A percentile compares a stretch with the other conserved stretches of the same genome.
Conservation (phyloP, 2,888 invertebrate species). For the Calliphora vomitoria region DNA sequence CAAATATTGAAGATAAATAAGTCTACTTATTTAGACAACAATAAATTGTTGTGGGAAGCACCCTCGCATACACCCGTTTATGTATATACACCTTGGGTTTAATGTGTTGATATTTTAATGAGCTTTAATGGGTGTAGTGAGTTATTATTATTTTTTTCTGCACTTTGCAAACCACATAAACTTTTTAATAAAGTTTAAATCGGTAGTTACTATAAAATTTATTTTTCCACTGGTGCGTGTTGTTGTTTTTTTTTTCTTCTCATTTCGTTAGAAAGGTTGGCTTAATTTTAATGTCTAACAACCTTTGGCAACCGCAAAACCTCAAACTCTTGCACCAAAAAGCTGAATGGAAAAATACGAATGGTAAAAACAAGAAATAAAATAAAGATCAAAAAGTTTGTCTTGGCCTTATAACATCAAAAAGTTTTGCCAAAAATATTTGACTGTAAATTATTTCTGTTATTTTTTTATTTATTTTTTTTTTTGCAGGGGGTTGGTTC, state of each 20-base stretch:
- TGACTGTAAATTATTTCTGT: not conserved
- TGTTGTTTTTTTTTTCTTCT: not conserved
- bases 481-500: not conserved
- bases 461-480: constrained; percentile 7
- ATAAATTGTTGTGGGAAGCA: not conserved
- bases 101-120: constrained; percentile 14
- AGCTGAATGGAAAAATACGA: not conserved
- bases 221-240: not conserved
- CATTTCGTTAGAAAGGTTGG: not conserved
- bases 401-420: constrained; percentile 27
- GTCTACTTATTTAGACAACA: too few relatives aligned
- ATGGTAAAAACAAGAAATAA: not conserved
- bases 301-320: not conserved
- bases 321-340: not conserved
- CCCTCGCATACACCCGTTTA: not conserved
- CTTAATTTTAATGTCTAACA: constrained; percentile 18
- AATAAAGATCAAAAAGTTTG: constrained; percentile 40
- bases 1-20: too few relatives aligned
- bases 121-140: constrained; percentile 23
- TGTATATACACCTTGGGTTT: not conserved
- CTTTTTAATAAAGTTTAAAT: constrained; percentile 35
- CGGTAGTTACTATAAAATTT: not conserved
- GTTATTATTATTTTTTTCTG: not conserved
- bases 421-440: constrained; percentile 22
- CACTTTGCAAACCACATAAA: constrained; percentile 5